Evolutionary conservation across 2,797 vertebrate species (phyloP).

Genomic region (Dromococcyx pavoninus): DNA sequence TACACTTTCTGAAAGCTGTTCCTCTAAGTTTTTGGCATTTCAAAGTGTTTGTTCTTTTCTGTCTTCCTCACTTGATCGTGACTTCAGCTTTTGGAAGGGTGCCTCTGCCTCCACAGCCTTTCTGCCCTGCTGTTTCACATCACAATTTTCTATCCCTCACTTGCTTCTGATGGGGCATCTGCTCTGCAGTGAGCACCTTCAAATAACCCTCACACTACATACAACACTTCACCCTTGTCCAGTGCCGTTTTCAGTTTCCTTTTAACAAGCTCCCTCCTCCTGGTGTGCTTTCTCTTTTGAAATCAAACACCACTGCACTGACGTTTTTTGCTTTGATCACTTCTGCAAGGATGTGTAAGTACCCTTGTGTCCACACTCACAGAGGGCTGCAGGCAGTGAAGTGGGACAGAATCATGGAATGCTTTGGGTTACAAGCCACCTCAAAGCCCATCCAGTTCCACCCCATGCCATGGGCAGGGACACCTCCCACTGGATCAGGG

Average conservation of each 20-base stretch:
- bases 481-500: too few relatives aligned
- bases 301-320: neutral
- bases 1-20: slow-evolving; percentile 6
- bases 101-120: neutral
- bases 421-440: too few relatives aligned
- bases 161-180: neutral
- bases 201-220: neutral
- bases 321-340: neutral
- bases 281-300: neutral
- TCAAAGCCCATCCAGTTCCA: too few relatives aligned
- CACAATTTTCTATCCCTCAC: neutral
- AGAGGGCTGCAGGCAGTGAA: neutral
- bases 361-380: neutral
- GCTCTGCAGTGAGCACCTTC: neutral
- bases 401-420: too few relatives aligned
- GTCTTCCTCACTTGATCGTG: slow-evolving; percentile 26
- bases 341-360: neutral
- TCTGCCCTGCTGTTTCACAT: neutral
- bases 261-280: neutral
- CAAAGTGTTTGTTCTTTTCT: slow-evolving; percentile 26
- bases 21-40: neutral
- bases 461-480: too few relatives aligned
- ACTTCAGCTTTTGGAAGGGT: slow-evolving; percentile 54
- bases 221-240: neutral
- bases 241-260: neutral